Evolutionary conservation across 2,888 invertebrate species (phyloP).

Genomic region (Macropis europaea): DNA sequence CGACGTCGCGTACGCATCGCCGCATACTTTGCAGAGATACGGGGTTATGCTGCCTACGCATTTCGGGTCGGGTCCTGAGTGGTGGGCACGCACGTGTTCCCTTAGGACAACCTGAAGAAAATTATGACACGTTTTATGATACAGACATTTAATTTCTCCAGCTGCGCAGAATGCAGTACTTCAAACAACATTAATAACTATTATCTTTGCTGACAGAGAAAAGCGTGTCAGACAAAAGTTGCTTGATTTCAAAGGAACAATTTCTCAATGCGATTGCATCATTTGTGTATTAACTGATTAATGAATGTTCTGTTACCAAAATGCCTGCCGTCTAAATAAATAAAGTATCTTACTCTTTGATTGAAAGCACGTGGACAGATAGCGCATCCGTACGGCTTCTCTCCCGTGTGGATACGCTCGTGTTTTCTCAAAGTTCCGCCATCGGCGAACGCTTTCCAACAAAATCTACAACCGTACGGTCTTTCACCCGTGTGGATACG

Average conservation of each 20-base stretch:
- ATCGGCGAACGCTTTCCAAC: constrained; percentile 94
- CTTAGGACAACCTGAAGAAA: constrained; percentile 85
- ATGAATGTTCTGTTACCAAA: too few species aligned
- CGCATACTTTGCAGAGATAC: constrained; percentile 89
- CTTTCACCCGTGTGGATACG: constrained; percentile 92
- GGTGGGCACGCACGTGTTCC: constrained; percentile 92
- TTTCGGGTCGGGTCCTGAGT: constrained; percentile 89
- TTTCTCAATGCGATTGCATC: too few species aligned
- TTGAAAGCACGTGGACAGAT: constrained; percentile 93
- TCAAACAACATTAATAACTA: too few species aligned
- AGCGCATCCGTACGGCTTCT: constrained; percentile 93
- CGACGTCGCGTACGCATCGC: constrained; percentile 86
- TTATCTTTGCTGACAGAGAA: too few species aligned
- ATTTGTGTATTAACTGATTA: too few species aligned
- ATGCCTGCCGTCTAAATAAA: too few species aligned
- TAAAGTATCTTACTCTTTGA: constrained; percentile 82
- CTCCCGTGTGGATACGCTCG: constrained; percentile 92
- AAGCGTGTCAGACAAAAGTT: neutral
- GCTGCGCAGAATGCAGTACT: too few species aligned
- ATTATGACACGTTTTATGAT: too few species aligned
- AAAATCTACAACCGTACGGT: constrained; percentile 91
- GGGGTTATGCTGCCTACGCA: constrained; percentile 84
- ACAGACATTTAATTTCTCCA: too few species aligned
- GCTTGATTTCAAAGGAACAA: too few species aligned
- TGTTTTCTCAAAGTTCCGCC: constrained; percentile 92